Conservation (phyloP, 2,797 vertebrate genomes). For the Hippopotamyrus pictus region DNA sequence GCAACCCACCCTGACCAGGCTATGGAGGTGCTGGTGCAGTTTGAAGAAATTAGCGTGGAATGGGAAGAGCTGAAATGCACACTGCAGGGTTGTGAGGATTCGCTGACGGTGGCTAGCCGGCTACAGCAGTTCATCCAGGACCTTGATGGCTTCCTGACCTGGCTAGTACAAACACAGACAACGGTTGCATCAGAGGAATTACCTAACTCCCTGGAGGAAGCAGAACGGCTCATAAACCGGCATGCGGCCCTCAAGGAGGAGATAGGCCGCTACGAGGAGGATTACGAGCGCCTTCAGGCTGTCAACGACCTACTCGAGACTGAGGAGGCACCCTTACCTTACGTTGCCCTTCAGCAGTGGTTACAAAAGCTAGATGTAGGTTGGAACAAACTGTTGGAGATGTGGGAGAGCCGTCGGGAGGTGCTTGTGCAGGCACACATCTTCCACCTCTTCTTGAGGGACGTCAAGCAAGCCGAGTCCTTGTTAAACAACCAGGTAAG, state of each 20-base stretch:
- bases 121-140: conserved; percentile 89
- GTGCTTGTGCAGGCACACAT: conserved; percentile 82
- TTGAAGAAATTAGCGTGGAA: conserved; percentile 77
- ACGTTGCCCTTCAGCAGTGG: conserved; percentile 83
- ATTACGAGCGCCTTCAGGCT: conserved; percentile 81
- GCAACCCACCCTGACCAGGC: conserved; percentile 62
- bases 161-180: conserved; percentile 85
- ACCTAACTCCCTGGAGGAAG: conserved; percentile 71
- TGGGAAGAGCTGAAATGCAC: conserved; percentile 80
- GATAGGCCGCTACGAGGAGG: conserved; percentile 81
- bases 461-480: conserved; percentile 75
- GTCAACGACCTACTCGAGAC: conserved; percentile 80
- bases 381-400: conserved; percentile 85
- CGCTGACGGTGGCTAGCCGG: conserved; percentile 72
- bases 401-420: conserved; percentile 83
- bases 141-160: conserved; percentile 81
- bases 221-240: conserved; percentile 73
- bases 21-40: conserved; percentile 75
- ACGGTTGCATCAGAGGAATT: conserved; percentile 68
- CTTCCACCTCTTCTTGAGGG: conserved; percentile 84
- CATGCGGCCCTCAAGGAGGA: conserved; percentile 88
- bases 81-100: conserved; percentile 82
- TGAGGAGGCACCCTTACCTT: conserved; percentile 76
- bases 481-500: conserved; percentile 83
- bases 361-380: conserved; percentile 85